These are phyloP conservation scores for Salvelinus alpinus DNA, from an alignment of 2,113 vertebrate genomes.

Conservation along the genomic window DNA sequence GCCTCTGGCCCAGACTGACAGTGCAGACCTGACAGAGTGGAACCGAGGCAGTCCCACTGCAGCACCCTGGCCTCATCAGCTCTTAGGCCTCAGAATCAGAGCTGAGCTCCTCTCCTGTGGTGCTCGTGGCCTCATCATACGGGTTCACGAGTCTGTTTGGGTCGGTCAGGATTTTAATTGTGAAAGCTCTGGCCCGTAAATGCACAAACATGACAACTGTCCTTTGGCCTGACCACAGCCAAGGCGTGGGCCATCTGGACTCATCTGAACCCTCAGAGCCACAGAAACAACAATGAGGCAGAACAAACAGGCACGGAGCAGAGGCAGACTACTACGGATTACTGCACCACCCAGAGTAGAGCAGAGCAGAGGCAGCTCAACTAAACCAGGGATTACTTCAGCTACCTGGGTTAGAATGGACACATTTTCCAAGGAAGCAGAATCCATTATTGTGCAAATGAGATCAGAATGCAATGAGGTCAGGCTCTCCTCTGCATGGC, in stretches of 20 bases:
- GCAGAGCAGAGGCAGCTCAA: not conserved
- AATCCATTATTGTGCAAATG: conserved; percentile 35
- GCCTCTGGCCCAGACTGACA: conserved; percentile 33
- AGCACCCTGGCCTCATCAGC: not conserved
- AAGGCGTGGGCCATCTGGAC: conserved; percentile 56
- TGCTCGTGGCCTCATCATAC: not conserved
- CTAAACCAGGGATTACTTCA: conserved; percentile 24
- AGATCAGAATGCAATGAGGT: conserved; percentile 40
- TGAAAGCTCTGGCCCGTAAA: conserved; percentile 33
- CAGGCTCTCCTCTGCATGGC: conserved; percentile 6
- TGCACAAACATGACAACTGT: conserved; percentile 46
- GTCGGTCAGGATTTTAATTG: conserved; percentile 39
- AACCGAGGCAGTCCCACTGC: conserved; percentile 31
- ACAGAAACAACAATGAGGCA: conserved; percentile 36
- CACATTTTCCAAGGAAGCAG: conserved; percentile 41
- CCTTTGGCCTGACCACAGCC: conserved; percentile 47
- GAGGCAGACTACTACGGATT: not conserved
- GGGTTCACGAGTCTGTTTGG: conserved; percentile 34
- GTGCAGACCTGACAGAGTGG: conserved; percentile 46
- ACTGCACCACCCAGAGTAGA: too few relatives aligned
- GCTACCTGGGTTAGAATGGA: not conserved
- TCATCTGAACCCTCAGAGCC: conserved; percentile 44
- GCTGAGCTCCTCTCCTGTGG: not conserved
- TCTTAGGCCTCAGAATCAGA: not conserved
- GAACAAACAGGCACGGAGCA: not conserved